A percentile compares a stretch with the other conserved stretches of the same genome.
Evolutionary conservation across 2,888 invertebrate species (phyloP).

Genomic region (Zhengitettix transpicula): DNA sequence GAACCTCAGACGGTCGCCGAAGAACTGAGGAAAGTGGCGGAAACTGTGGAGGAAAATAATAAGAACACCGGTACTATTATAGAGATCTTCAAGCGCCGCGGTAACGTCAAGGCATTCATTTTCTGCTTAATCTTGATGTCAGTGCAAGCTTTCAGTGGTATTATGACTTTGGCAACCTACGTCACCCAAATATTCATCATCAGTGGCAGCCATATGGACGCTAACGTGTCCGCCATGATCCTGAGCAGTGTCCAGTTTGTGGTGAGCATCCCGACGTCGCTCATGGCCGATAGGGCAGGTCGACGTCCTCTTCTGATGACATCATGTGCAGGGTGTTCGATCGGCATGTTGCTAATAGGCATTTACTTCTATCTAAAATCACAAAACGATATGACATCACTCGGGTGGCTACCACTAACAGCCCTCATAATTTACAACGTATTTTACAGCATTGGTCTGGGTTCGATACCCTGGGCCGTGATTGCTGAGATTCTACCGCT

Average conservation of each 20-base stretch:
- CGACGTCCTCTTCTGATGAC: slow-evolving; percentile 39
- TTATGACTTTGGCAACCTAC: slow-evolving; percentile 39
- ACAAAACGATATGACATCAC: slow-evolving; percentile 28
- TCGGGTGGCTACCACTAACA: slow-evolving; percentile 38
- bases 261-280: slow-evolving; percentile 38
- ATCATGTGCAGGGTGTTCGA: slow-evolving; percentile 36
- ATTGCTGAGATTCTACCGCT: slow-evolving; percentile 46
- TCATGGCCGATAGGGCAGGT: slow-evolving; percentile 42
- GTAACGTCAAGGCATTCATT: slow-evolving; percentile 37
- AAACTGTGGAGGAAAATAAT: slow-evolving; percentile 31
- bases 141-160: slow-evolving; percentile 42
- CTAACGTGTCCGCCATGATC: slow-evolving; percentile 33
- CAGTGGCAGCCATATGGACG: slow-evolving; percentile 30
- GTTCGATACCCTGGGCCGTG: slow-evolving; percentile 43
- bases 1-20: slow-evolving; percentile 36
- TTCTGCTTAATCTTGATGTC: slow-evolving; percentile 42
- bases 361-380: slow-evolving; percentile 37
- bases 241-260: slow-evolving; percentile 35
- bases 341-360: slow-evolving; percentile 35
- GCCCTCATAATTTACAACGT: slow-evolving; percentile 43
- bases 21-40: slow-evolving; percentile 36
- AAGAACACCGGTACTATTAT: slow-evolving; percentile 30
- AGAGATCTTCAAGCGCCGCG: slow-evolving; percentile 31
- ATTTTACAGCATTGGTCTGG: slow-evolving; percentile 42
- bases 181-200: slow-evolving; percentile 43